Evolutionary conservation across 2,113 vertebrate genomes (phyloP), one percentile per base, ranked within the genome.

Genomic region (Desmodus rotundus): DNA sequence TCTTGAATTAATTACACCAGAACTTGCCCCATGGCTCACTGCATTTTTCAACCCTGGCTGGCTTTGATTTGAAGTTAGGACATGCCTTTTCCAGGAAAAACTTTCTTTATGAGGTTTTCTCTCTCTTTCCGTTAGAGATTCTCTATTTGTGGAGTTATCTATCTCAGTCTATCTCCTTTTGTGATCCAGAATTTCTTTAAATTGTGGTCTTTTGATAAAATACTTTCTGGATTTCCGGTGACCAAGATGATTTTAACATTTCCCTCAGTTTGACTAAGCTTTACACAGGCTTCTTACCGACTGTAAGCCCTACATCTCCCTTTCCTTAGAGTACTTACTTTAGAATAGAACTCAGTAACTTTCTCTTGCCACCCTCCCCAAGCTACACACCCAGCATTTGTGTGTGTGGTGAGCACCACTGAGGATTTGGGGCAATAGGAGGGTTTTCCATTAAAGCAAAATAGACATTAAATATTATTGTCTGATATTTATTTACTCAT

Each of bases 1-100:
- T 88, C 56, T 96, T 96, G 70, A 97, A 88, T 89, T 93, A 93
- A 89, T 96, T 81, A 91, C 4, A 77, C 36, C 77, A 91, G 52
- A 73, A 52, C 50, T 36, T 86, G 43, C 38, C 78, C 17, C 22
- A 5, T 47, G 41, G 68, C 61, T 91, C 45, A 28, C 5, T 65
- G 68, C 22, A 61, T 43, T 77, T 91, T 87, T 70, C 72, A 93
- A 63, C 12, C 11, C 22, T 70, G 24, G 4, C n/a, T 86, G 78
- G 45, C 41, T 96, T 94, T 91, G 67, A 87, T 93, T 87, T 73
- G 68, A 85, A 19, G 45, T 94, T 65, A 74, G 2, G 43, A 2
- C 36, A 26, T 63, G 7, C 4, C 7, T 94, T 89, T 81, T 93
- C 33, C 31, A 78, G 16, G 38, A 65, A 74, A 94, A 91, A 76